Evolutionary conservation across 2,888 invertebrate species (phyloP).

Genomic region (Drosophila anomalipes): DNA sequence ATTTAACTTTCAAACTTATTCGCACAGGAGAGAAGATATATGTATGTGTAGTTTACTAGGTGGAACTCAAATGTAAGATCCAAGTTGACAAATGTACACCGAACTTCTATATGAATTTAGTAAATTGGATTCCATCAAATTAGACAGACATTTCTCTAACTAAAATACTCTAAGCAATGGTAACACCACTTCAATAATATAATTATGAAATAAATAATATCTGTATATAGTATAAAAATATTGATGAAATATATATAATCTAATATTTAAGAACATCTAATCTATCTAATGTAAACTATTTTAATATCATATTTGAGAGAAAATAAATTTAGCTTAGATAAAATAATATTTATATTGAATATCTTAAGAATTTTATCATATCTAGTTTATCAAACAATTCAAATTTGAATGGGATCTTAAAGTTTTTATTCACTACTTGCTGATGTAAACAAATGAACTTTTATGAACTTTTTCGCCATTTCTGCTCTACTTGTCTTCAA

Average conservation of each 20-base stretch:
- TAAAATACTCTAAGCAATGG: background rate
- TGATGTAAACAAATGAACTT: background rate
- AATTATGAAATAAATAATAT: background rate
- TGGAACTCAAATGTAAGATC: background rate
- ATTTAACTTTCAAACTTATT: conserved; percentile 16
- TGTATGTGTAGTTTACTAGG: conserved; percentile 14
- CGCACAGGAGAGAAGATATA: background rate
- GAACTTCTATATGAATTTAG: background rate
- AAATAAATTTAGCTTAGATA: background rate
- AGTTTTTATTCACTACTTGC: background rate
- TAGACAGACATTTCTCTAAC: background rate
- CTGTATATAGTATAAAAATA: background rate
- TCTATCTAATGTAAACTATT: background rate
- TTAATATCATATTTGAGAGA: background rate
- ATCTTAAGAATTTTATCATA: background rate
- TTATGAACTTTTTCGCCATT: background rate
- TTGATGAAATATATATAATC: background rate
- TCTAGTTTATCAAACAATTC: background rate
- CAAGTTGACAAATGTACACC: background rate
- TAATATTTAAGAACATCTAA: background rate
- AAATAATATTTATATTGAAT: background rate
- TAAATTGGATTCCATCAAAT: background rate
- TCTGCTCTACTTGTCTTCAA: background rate
- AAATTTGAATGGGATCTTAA: background rate
- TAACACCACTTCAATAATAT: background rate